These are phyloP conservation scores for Solen grandis DNA, from an alignment of 1,140 invertebrate genomes.

Conservation along the genomic window DNA sequence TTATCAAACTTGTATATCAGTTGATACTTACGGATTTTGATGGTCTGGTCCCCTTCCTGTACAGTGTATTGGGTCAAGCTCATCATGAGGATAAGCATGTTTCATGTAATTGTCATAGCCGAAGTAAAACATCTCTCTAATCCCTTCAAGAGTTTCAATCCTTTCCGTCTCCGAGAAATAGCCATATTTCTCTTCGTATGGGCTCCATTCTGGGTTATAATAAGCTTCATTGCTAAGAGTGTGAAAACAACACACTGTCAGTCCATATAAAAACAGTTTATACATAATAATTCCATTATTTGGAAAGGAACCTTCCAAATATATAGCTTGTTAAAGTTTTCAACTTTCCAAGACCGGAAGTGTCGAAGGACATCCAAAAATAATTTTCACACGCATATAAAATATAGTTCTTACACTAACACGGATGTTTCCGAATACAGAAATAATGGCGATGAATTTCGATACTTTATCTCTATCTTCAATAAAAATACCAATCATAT, in stretches of 20 bases:
- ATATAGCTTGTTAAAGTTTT: constrained; percentile 8
- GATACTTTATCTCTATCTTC: no score
- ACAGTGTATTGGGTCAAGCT: constrained; percentile 84
- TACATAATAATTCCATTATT: constrained; percentile 42
- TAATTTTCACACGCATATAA: no score
- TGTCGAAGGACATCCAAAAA: constrained; percentile 53
- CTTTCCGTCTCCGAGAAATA: constrained; percentile 79
- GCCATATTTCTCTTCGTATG: constrained; percentile 82
- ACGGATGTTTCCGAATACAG: no score
- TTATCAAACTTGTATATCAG: no score
- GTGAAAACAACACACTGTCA: constrained; percentile 20
- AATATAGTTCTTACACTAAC: no score
- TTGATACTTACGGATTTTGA: constrained; percentile 84
- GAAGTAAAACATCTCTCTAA: constrained; percentile 83
- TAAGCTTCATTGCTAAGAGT: constrained; percentile 45
- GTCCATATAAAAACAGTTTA: constrained; percentile 17
- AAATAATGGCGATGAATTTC: no score
- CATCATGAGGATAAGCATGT: constrained; percentile 84
- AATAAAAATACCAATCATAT: no score
- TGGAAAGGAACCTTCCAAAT: neutral
- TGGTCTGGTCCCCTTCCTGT: constrained; percentile 84
- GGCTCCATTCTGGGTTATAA: constrained; percentile 78
- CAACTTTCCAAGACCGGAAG: constrained; percentile 36
- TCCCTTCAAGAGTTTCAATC: constrained; percentile 75
- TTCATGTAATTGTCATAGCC: constrained; percentile 84